These are phyloP conservation scores for Polydrusus tereticollis DNA, from an alignment of 2,888 invertebrate genomes.

Conservation along the genomic window DNA sequence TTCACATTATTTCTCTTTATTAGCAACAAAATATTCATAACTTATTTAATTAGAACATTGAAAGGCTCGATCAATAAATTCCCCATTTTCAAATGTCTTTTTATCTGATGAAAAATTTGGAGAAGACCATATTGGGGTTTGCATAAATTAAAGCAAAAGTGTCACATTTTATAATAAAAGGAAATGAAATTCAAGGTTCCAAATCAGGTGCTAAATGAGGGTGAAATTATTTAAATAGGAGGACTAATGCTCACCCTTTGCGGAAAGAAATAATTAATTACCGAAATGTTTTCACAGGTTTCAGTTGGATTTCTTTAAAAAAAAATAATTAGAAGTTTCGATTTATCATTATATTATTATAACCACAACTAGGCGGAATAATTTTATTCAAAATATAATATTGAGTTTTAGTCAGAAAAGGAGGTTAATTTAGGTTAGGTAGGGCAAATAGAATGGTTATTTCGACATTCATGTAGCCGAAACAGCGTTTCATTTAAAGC, in stretches of 20 bases:
- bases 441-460: no score
- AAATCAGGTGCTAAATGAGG: conserved; percentile 8
- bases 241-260: conserved; percentile 2
- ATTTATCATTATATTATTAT: neutral
- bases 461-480: no score
- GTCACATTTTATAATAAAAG: conserved; percentile 1
- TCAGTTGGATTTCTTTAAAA: neutral
- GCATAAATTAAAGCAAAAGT: conserved; percentile 12
- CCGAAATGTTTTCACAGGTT: neutral
- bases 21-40: neutral
- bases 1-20: no score
- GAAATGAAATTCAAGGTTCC: conserved; percentile 1
- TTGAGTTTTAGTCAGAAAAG: no score
- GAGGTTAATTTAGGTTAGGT: no score
- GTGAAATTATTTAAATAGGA: conserved; percentile 7
- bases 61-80: conserved; percentile 26
- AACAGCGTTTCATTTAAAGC: no score
- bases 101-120: conserved; percentile 24
- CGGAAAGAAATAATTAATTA: conserved; percentile 7
- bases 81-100: conserved; percentile 14
- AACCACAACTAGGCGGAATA: no score
- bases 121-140: conserved; percentile 22
- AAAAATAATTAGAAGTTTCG: neutral
- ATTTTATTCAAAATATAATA: no score
- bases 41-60: conserved; percentile 27